Percentiles rank a stretch among this genome's conserved stretches.
These are phyloP conservation scores for Philopotamus ludificatus DNA, from an alignment of 1,140 invertebrate species.

Conservation along the genomic window DNA sequence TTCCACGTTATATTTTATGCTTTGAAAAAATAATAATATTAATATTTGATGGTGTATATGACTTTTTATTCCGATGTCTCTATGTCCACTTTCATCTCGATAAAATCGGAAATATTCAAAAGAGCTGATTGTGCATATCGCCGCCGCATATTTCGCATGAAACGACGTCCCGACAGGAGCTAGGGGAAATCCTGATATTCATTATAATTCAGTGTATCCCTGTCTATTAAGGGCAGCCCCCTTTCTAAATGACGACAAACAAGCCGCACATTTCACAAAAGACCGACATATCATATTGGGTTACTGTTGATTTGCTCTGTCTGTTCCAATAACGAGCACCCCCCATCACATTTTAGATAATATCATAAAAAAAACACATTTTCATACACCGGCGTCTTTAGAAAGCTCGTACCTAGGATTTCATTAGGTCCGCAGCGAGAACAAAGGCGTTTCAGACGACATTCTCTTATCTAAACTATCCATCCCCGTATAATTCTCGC, in stretches of 20 bases:
- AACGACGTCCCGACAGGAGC: slow-evolving; percentile 27
- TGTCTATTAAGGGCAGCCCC: slow-evolving; percentile 32
- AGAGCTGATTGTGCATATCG: not conserved
- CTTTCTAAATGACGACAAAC: slow-evolving; percentile 32
- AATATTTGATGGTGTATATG: no score
- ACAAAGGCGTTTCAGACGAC: slow-evolving; percentile 28
- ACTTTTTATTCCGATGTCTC: not conserved
- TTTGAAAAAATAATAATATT: not conserved
- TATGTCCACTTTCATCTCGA: not conserved
- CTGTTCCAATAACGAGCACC: slow-evolving; percentile 36
- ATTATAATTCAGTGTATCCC: slow-evolving; percentile 40
- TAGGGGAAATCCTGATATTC: slow-evolving; percentile 34
- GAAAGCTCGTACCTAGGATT: not conserved
- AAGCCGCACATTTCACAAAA: slow-evolving; percentile 33
- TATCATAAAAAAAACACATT: not conserved
- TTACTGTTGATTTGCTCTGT: slow-evolving; percentile 39
- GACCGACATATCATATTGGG: slow-evolving; percentile 35
- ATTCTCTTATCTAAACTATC: slow-evolving; percentile 36
- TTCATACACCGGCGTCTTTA: no score
- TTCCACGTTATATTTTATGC: not conserved
- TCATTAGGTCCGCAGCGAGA: not conserved
- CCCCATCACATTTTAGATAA: slow-evolving; percentile 5
- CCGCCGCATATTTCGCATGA: slow-evolving; percentile 31
- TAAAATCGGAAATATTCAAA: not conserved
- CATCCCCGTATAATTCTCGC: slow-evolving; percentile 39